Evolutionary conservation across 2,113 vertebrate species (phyloP).

Genomic region (Rhinichthys klamathensis): DNA sequence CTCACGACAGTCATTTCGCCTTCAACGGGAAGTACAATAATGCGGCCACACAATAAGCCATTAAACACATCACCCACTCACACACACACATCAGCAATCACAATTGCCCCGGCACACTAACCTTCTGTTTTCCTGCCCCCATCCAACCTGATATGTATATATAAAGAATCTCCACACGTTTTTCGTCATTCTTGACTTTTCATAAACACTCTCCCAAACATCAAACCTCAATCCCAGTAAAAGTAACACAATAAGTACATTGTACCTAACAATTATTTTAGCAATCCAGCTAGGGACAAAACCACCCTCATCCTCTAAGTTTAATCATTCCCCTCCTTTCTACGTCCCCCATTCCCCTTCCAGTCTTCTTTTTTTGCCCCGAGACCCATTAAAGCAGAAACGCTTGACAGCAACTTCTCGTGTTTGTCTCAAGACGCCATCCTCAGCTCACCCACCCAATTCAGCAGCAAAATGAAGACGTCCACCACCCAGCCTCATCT

Average conservation of each 20-base stretch:
- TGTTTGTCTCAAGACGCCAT: background rate
- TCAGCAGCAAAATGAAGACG: background rate
- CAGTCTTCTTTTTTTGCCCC: background rate
- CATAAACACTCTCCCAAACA: background rate
- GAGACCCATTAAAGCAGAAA: too few relatives aligned
- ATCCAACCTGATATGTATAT: background rate
- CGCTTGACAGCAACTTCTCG: background rate
- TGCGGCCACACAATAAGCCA: slow-evolving; percentile 50
- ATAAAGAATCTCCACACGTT: background rate
- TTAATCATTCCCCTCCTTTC: slow-evolving; percentile 11
- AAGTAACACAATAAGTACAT: too few relatives aligned
- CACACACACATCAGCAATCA: slow-evolving; percentile 32
- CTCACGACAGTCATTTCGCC: slow-evolving; percentile 24
- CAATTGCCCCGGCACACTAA: slow-evolving; percentile 40
- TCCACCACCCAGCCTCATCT: background rate
- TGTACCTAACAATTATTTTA: too few relatives aligned
- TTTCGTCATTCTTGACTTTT: background rate
- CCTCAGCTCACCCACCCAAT: background rate
- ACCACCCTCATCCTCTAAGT: background rate
- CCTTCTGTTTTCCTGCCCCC: slow-evolving; percentile 29
- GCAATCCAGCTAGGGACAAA: too few relatives aligned
- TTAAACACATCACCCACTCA: slow-evolving; percentile 37
- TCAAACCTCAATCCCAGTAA: background rate
- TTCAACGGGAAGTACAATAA: slow-evolving; percentile 59
- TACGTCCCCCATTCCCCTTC: background rate